These are phyloP conservation scores for Brachionus sp. DNA, from an alignment of 1,140 invertebrate genomes.

Conservation along the genomic window DNA sequence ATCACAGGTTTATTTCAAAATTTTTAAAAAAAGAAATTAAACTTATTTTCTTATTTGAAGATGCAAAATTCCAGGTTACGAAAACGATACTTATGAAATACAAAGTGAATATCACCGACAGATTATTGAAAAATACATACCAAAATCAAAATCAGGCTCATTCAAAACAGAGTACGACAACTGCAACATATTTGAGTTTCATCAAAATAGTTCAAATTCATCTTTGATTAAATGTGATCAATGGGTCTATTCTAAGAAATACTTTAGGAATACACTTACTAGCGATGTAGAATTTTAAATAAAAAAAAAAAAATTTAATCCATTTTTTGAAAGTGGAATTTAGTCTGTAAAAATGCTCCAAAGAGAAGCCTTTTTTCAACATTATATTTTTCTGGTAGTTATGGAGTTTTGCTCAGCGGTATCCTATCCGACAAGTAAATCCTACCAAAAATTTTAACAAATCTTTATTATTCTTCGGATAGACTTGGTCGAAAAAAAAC, in stretches of 20 bases:
- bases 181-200: not conserved
- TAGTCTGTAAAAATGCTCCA: not conserved
- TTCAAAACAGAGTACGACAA: not conserved
- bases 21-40: not conserved
- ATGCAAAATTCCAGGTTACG: not conserved
- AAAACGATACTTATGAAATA: conserved; percentile 26
- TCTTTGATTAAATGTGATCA: not conserved
- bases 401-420: conserved; percentile 17
- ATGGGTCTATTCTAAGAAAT: conserved; percentile 35
- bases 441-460: not conserved
- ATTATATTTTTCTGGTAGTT: conserved; percentile 24
- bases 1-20: not conserved
- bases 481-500: conserved; percentile 37
- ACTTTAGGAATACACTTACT: not conserved
- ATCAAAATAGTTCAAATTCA: not conserved
- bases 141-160: not conserved
- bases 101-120: not conserved
- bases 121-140: conserved; percentile 19
- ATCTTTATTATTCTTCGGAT: no score
- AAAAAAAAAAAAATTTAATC: not conserved
- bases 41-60: not conserved
- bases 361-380: conserved; percentile 18
- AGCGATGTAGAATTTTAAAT: not conserved
- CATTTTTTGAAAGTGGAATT: conserved; percentile 6
- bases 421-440: conserved; percentile 31